Conservation (phyloP, 2,888 invertebrate species). For the Podotricha telesiphe region DNA sequence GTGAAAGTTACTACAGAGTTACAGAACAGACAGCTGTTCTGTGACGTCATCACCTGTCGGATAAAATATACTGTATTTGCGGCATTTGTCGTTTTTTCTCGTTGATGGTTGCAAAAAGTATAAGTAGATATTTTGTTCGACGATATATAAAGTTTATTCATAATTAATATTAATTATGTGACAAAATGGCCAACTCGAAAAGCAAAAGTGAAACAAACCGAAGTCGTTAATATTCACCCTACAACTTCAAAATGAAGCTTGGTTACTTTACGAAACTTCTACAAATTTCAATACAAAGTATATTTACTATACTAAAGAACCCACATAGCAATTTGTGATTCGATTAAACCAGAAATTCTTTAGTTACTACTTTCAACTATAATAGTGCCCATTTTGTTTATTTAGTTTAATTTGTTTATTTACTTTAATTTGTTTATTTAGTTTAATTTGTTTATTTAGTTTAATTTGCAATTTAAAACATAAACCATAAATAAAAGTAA, state of each 20-base stretch:
- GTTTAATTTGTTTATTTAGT: too few species aligned
- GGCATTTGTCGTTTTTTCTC: neutral
- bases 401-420: too few species aligned
- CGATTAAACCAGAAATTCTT: slow-evolving; percentile 24
- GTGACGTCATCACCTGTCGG: neutral
- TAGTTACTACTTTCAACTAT: neutral
- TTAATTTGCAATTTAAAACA: too few species aligned
- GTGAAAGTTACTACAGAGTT: too few species aligned
- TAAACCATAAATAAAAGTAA: too few species aligned
- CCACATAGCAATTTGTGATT: slow-evolving; percentile 30
- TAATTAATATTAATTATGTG: slow-evolving; percentile 21
- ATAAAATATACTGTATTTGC: neutral
- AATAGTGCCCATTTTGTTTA: neutral
- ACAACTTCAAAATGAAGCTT: slow-evolving; percentile 58
- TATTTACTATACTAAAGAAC: slow-evolving; percentile 28
- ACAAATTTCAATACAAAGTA: slow-evolving; percentile 52
- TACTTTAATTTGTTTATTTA: too few species aligned
- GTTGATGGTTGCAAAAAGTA: neutral
- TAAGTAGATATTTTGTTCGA: neutral
- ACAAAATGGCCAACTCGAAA: slow-evolving; percentile 19
- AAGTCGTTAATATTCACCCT: slow-evolving; percentile 70
- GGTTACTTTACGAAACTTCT: slow-evolving; percentile 71
- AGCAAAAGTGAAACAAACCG: slow-evolving; percentile 41
- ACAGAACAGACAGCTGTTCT: too few species aligned
- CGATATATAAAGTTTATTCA: slow-evolving; percentile 14